Percentiles rank a stretch among this genome's conserved stretches.
Conservation (phyloP, 2,797 vertebrate species). For the Prunella strophiata region DNA sequence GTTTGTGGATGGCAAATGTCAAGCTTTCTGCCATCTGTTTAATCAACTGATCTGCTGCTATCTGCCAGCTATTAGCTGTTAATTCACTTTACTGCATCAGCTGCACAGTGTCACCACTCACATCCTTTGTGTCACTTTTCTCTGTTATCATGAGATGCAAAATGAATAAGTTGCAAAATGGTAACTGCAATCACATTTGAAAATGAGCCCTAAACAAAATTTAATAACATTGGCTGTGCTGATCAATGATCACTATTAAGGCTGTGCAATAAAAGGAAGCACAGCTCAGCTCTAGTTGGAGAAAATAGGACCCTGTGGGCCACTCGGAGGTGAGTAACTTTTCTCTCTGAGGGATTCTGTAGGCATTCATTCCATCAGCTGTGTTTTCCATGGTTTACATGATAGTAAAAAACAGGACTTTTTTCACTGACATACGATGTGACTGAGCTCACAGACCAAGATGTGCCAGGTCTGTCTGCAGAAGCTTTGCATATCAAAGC, state of each 20-base stretch:
- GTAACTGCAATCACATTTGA: background rate
- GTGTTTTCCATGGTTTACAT: background rate
- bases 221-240: background rate
- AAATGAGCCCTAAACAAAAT: constrained; percentile 27
- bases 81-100: constrained; percentile 19
- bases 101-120: constrained; percentile 12
- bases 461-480: background rate
- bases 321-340: background rate
- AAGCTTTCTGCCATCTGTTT: background rate
- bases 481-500: background rate
- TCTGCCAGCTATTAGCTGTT: constrained; percentile 28
- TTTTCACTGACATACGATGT: background rate
- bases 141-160: background rate
- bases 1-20: background rate
- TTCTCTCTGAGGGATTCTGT: background rate
- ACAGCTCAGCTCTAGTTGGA: constrained; percentile 4
- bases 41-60: background rate
- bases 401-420: background rate
- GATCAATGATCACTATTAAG: constrained; percentile 33
- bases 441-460: background rate
- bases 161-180: background rate
- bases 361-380: background rate
- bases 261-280: constrained; percentile 1
- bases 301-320: constrained; percentile 50
- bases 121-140: background rate